A percentile compares a stretch with the other conserved stretches of the same genome.
phyloP scores from a whole-genome alignment of 2,797 vertebrate genomes.

The Rhinella marina region DNA sequence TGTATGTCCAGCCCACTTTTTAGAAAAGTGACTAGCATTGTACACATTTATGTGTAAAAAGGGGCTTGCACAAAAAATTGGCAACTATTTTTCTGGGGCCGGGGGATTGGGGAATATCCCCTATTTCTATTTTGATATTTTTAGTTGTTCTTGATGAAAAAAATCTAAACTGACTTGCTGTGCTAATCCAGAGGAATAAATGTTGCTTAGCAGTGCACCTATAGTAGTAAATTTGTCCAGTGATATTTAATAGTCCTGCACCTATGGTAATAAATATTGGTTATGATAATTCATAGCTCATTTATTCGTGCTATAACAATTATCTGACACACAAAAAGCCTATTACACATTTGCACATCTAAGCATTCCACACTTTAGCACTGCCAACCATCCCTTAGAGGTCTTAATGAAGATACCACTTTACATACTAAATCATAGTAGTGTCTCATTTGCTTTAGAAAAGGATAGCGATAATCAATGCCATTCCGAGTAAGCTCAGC shows the following conservation, averaged over 20 bases:
- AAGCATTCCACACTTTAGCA: background rate
- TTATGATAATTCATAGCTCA: background rate
- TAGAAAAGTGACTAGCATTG: too few relatives aligned
- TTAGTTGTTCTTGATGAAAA: background rate
- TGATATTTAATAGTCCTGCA: background rate
- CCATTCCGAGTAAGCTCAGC: background rate
- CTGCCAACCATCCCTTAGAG: background rate
- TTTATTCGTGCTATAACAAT: background rate
- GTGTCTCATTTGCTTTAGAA: conserved; percentile 1
- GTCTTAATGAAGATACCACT: conserved; percentile 16
- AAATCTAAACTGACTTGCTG: background rate
- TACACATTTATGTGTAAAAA: too few relatives aligned
- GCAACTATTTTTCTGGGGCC: too few relatives aligned
- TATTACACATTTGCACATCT: background rate
- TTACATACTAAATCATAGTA: conserved; percentile 16
- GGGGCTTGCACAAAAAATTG: too few relatives aligned
- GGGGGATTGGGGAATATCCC: too few relatives aligned
- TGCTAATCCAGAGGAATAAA: background rate
- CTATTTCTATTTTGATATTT: background rate
- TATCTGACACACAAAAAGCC: background rate
- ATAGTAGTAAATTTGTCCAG: background rate
- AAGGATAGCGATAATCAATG: conserved; percentile 21
- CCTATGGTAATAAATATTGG: background rate
- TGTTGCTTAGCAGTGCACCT: background rate
- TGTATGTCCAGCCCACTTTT: too few relatives aligned